Percentiles rank a stretch among this genome's conserved stretches.
phyloP scores from a whole-genome alignment of 2,797 vertebrate species.

The Eulemur mongoz region DNA sequence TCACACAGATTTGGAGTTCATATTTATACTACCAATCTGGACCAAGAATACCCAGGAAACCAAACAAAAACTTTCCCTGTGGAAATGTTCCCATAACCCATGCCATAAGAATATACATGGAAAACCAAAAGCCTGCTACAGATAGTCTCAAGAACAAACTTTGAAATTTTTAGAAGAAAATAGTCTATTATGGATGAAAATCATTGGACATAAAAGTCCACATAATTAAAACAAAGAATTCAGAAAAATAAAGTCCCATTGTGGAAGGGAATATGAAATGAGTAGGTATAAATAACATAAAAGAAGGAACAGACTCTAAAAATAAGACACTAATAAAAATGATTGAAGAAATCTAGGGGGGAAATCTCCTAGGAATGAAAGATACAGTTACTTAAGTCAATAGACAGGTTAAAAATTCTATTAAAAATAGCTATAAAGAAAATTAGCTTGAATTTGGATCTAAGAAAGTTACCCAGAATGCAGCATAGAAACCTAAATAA shows the following conservation, averaged over 20 bases:
- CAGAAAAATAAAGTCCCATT: not conserved
- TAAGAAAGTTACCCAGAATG: not conserved
- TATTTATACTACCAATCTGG: not conserved
- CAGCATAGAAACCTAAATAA: not conserved
- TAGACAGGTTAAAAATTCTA: not conserved
- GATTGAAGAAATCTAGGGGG: not conserved
- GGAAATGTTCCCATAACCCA: not conserved
- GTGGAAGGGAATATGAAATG: not conserved
- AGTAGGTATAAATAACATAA: not conserved
- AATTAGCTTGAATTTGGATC: not conserved
- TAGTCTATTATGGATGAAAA: not conserved
- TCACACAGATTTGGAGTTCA: not conserved
- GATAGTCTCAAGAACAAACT: not conserved
- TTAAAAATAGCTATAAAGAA: not conserved
- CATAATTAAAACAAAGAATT: not conserved
- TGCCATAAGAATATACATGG: not conserved
- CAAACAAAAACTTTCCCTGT: not conserved
- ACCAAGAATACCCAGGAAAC: not conserved
- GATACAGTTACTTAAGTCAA: not conserved
- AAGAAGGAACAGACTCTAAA: not conserved
- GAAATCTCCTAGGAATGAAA: not conserved
- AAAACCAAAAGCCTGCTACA: not conserved
- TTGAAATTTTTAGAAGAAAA: not conserved
- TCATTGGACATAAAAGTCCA: not conserved
- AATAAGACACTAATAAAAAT: not conserved